These are phyloP conservation scores for Glyptemys insculpta DNA, from an alignment of 2,797 vertebrate genomes.

Conservation along the genomic window DNA sequence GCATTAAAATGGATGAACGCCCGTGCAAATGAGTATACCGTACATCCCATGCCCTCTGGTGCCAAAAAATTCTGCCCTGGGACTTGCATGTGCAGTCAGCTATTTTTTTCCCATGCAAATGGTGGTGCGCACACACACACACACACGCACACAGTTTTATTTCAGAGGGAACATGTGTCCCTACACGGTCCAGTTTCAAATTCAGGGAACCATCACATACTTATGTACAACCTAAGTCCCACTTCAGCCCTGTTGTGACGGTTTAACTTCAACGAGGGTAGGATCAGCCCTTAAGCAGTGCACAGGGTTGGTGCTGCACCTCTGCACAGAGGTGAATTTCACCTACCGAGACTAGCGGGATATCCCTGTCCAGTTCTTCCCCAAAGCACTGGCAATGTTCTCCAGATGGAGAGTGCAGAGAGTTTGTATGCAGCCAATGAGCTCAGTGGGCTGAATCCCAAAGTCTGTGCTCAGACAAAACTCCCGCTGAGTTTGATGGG, in stretches of 20 bases:
- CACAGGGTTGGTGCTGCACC: not conserved
- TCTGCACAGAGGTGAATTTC: not conserved
- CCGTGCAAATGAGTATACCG: not conserved
- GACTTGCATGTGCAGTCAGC: not conserved
- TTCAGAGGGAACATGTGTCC: not conserved
- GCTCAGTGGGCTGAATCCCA: not conserved
- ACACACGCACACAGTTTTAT: not conserved
- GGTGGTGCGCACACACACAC: not conserved
- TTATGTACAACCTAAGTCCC: not conserved
- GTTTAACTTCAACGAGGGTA: not conserved
- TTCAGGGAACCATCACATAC: accelerated
- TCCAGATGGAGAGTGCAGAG: not conserved
- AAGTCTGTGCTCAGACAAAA: not conserved
- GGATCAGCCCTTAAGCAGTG: not conserved
- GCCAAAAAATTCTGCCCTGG: not conserved
- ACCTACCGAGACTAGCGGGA: not conserved
- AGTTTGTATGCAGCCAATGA: not conserved
- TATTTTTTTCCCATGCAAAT: not conserved
- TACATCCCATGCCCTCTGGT: not conserved
- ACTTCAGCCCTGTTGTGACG: accelerated
- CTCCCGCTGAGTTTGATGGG: not conserved
- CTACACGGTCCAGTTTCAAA: not conserved
- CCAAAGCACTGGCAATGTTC: not conserved
- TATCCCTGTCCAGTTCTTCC: not conserved
- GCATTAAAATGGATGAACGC: not conserved